Conservation (phyloP, 2,888 invertebrate species). For the Cheilosia impressa region DNA sequence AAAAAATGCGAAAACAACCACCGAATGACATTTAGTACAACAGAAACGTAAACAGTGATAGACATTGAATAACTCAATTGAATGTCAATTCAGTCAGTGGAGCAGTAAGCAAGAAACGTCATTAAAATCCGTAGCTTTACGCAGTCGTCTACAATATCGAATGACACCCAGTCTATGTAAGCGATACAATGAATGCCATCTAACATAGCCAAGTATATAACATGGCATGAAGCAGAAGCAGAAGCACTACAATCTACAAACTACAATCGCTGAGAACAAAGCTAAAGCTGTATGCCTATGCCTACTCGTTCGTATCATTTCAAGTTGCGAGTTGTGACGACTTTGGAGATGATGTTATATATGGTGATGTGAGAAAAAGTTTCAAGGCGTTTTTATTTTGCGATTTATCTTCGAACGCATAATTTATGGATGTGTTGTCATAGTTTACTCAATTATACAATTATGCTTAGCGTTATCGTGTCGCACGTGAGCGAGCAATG, state of each 20-base stretch:
- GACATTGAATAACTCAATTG: conserved; percentile 27
- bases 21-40: conserved; percentile 7
- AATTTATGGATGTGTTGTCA: conserved; percentile 5
- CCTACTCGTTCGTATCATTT: background rate
- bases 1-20: background rate
- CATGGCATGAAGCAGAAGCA: background rate
- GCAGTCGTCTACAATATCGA: conserved; percentile 2
- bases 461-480: too few relatives aligned
- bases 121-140: background rate
- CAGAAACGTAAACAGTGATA: conserved; percentile 1
- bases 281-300: background rate
- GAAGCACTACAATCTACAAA: background rate
- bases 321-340: conserved; percentile 14
- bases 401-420: conserved; percentile 18
- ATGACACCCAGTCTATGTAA: background rate
- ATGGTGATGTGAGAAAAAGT: conserved; percentile 17
- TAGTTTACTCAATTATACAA: background rate
- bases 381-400: conserved; percentile 23
- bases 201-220: background rate
- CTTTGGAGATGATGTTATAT: background rate
- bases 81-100: conserved; percentile 28
- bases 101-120: conserved; percentile 22
- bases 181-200: conserved; percentile 14
- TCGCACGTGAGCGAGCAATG: too few relatives aligned
- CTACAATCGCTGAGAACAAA: conserved; percentile 17